A percentile compares a stretch with the other conserved stretches of the same genome.
phyloP scores from a whole-genome alignment of 2,797 vertebrate genomes.

The Alca torda region DNA sequence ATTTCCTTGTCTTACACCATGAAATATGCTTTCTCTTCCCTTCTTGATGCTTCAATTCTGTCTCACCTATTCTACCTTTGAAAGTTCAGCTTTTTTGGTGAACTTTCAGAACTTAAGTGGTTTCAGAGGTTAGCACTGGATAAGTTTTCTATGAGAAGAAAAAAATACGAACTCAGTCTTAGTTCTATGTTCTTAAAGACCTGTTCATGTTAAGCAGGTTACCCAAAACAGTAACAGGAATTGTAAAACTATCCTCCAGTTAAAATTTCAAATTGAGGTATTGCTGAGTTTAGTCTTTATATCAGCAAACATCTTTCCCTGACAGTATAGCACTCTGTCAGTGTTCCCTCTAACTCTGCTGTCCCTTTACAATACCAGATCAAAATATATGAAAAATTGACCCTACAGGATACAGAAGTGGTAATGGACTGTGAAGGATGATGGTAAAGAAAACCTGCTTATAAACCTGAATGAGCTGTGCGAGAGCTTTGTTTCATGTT shows the following conservation, averaged over 20 bases:
- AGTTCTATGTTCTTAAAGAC: neutral
- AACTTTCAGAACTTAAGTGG: neutral
- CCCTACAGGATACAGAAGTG: neutral
- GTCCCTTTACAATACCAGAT: neutral
- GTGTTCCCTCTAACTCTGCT: neutral
- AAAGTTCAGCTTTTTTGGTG: neutral
- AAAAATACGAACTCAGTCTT: neutral
- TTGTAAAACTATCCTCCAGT: neutral
- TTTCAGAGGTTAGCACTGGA: neutral
- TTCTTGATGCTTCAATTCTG: neutral
- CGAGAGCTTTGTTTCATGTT: neutral
- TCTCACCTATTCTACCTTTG: neutral
- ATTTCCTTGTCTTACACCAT: neutral
- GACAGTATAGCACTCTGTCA: neutral
- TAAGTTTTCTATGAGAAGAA: neutral
- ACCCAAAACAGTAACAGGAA: neutral
- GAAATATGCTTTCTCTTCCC: neutral
- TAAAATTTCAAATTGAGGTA: neutral
- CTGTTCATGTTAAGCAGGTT: neutral
- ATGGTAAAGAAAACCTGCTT: neutral
- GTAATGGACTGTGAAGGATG: neutral
- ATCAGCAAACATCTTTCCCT: neutral
- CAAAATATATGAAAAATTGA: neutral
- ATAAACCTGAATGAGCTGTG: neutral
- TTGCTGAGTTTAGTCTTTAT: neutral